Evolutionary conservation across 1,140 invertebrate species (phyloP), one percentile per base, ranked within the genome.

Genomic region (Macrobrachium rosenbergii): DNA sequence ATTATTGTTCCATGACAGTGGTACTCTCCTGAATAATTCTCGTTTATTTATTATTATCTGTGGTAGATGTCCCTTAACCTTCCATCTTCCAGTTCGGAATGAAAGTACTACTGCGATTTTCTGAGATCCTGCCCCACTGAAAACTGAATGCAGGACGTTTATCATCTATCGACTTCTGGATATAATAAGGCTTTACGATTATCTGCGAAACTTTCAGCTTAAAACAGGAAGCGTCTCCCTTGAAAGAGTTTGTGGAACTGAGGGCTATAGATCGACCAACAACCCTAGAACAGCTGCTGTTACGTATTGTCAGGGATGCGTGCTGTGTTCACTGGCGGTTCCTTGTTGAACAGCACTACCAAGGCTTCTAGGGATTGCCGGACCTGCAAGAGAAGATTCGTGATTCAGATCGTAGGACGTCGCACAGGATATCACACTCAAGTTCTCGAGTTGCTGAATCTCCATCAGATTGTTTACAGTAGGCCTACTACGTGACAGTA

Each of bases 331-430:
- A 86, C 28, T 17, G 85, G 78, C 10, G 79, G 72, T 52, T 87
- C 85, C 79, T 87, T 87, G 78, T 81, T 87, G 83, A 94, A 93
- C 21, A 94, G 92, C 7, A 93, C 92, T 11, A 94, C 94, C 69
- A 94, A 88, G 67, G 94, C 93, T 91, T 94, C 94, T 88, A 94
- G 90, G 6, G 94, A 94, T 91, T 94, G 93, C 79, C 94, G 92
- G 45, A 94, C 94, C 94, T 94, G 89, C 11, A 91, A 81, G 43
- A 28, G n/a, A 79, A 3, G 3, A n/a, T 17, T 14, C 59, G 19
- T 19, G 45, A 73, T n/a, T 37, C 16, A 69, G 80, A 28, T 8
- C 17, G 52, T 6, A 45, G 37, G 28, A 63, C 5, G 64, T 1
- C 6, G 12, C 12, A 17, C 64, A 16, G n/a, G 16, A 28, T n/a